These are phyloP conservation scores for Xiphorhynchus elegans DNA, from an alignment of 2,113 vertebrate genomes.

Conservation along the genomic window DNA sequence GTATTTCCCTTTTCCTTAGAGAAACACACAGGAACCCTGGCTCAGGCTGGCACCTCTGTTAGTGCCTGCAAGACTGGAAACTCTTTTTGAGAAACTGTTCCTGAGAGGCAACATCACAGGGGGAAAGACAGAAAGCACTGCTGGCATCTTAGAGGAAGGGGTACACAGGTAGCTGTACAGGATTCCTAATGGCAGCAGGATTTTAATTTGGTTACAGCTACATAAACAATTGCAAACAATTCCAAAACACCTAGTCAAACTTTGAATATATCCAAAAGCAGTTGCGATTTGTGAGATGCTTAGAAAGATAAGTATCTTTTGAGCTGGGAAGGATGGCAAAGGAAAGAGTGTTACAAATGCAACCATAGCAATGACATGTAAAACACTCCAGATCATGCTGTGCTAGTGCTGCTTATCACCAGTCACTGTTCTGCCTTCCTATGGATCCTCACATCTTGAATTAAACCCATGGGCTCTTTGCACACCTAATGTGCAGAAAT, in stretches of 20 bases:
- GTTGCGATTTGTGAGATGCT: not conserved
- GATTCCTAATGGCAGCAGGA: not conserved
- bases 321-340: not conserved
- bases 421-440: not conserved
- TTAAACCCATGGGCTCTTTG: not conserved
- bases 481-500: not conserved
- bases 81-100: not conserved
- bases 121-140: not conserved
- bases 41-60: not conserved
- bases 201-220: not conserved
- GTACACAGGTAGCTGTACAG: not conserved
- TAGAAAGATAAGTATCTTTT: not conserved
- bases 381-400: not conserved
- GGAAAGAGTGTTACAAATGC: not conserved
- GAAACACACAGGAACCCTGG: not conserved
- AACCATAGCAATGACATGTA: not conserved
- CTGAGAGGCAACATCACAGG: not conserved
- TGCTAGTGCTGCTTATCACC: not conserved
- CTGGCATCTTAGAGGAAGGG: not conserved
- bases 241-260: not conserved
- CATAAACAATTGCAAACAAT: not conserved
- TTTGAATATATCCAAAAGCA: not conserved
- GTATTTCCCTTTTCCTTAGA: not conserved
- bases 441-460: not conserved
- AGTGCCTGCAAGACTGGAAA: not conserved